Conservation (phyloP, 2,888 invertebrate genomes). For the Oscheius sp. region DNA sequence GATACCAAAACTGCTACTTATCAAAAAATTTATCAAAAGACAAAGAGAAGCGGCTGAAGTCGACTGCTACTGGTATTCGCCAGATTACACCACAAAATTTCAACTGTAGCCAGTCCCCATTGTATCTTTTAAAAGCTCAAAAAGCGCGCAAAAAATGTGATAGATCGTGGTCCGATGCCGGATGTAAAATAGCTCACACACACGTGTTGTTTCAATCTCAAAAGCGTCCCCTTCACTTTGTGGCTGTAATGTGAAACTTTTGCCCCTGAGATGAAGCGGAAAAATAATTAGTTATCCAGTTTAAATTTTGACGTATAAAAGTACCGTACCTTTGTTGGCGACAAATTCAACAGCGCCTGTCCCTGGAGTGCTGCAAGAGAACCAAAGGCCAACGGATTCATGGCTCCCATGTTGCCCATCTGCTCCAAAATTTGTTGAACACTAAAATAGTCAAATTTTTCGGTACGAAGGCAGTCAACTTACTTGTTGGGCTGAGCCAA, state of each 20-base stretch:
- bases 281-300: not conserved
- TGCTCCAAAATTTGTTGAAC: slow-evolving; percentile 26
- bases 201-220: slow-evolving; percentile 27
- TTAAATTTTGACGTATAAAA: not conserved
- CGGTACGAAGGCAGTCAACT: too few relatives aligned
- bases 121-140: not conserved
- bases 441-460: not conserved
- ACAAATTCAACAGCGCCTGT: not conserved
- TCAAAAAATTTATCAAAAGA: too few relatives aligned
- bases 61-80: too few relatives aligned
- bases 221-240: too few relatives aligned
- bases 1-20: too few relatives aligned
- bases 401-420: slow-evolving; percentile 20
- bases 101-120: too few relatives aligned
- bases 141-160: not conserved
- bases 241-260: not conserved
- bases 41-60: too few relatives aligned
- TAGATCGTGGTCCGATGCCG: too few relatives aligned
- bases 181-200: not conserved
- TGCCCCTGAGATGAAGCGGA: not conserved
- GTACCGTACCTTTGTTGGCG: slow-evolving; percentile 13
- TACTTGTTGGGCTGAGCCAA: not conserved
- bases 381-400: not conserved
- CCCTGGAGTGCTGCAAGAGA: slow-evolving; percentile 20
- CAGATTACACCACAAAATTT: too few relatives aligned